These are phyloP conservation scores for Pilophorus perplexus DNA, from an alignment of 2,888 invertebrate genomes.

Conservation along the genomic window DNA sequence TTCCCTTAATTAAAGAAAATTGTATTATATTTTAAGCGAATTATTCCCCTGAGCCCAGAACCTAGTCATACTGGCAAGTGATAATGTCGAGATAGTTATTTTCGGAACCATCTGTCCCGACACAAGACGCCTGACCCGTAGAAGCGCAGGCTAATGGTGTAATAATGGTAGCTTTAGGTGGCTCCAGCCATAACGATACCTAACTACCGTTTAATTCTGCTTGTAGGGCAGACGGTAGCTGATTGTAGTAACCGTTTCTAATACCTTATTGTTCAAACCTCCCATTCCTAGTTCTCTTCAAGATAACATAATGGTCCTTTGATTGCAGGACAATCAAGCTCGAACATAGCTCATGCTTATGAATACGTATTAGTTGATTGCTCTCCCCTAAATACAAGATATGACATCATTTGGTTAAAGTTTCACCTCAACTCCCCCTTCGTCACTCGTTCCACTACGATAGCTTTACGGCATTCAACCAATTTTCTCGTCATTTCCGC, in stretches of 20 bases:
- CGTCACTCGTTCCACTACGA: constrained; percentile 12
- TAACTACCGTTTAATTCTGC: constrained; percentile 40
- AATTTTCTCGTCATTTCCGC: constrained; percentile 21
- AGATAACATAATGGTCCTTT: constrained; percentile 39
- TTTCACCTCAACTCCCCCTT: too few species aligned
- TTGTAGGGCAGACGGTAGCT: constrained; percentile 34
- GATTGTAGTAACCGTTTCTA: constrained; percentile 37
- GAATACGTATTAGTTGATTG: constrained; percentile 38
- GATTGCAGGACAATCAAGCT: constrained; percentile 39
- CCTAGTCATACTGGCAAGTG: too few species aligned
- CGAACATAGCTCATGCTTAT: constrained; percentile 21
- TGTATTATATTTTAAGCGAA: too few species aligned
- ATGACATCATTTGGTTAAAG: constrained; percentile 32
- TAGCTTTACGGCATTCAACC: neutral
- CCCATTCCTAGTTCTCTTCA: constrained; percentile 29
- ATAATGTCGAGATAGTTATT: too few species aligned
- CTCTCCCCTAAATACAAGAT: constrained; percentile 31
- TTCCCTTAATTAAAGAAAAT: too few species aligned
- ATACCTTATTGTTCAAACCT: constrained; percentile 38
- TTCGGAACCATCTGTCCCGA: constrained; percentile 15
- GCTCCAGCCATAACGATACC: constrained; percentile 36
- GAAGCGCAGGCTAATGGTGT: constrained; percentile 34
- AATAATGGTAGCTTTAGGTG: constrained; percentile 37
- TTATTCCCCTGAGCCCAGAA: too few species aligned
- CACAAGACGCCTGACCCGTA: constrained; percentile 22